Evolutionary conservation across 1,140 invertebrate genomes (phyloP).

Genomic region (Eufriesea mexicana): DNA sequence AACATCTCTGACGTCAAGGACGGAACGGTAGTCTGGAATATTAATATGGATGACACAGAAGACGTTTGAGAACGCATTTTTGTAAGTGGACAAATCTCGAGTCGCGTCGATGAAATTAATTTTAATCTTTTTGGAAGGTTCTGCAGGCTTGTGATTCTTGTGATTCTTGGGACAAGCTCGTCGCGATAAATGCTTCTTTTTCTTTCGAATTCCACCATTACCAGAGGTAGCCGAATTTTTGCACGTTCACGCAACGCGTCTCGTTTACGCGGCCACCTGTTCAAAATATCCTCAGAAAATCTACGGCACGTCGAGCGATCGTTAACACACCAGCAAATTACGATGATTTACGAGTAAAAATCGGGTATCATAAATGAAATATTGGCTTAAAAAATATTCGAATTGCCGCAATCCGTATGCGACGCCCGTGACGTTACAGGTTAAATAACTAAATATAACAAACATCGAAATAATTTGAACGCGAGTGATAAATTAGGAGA

Average conservation of each 20-base stretch:
- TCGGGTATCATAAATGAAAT: neutral
- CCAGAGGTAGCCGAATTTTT: conserved; percentile 52
- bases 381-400: neutral
- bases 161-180: too few species aligned
- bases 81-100: too few species aligned
- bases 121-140: neutral
- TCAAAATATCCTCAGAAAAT: conserved; percentile 21
- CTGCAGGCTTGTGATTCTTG: neutral
- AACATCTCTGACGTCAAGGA: too few species aligned
- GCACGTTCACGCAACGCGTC: conserved; percentile 34
- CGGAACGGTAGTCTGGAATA: too few species aligned
- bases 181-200: neutral
- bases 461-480: neutral
- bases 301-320: neutral
- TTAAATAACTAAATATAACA: neutral
- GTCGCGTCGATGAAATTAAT: neutral
- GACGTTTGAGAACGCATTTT: too few species aligned
- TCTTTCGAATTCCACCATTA: conserved; percentile 32
- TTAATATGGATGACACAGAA: too few species aligned
- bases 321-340: neutral
- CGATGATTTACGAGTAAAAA: neutral
- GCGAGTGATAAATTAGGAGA: neutral
- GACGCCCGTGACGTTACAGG: neutral
- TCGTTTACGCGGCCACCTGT: conserved; percentile 69
- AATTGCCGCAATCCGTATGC: neutral